Percentiles rank a stretch among this genome's conserved stretches.
Evolutionary conservation across 2,797 vertebrate species (phyloP).

Genomic region (Knipowitschia caucasica): DNA sequence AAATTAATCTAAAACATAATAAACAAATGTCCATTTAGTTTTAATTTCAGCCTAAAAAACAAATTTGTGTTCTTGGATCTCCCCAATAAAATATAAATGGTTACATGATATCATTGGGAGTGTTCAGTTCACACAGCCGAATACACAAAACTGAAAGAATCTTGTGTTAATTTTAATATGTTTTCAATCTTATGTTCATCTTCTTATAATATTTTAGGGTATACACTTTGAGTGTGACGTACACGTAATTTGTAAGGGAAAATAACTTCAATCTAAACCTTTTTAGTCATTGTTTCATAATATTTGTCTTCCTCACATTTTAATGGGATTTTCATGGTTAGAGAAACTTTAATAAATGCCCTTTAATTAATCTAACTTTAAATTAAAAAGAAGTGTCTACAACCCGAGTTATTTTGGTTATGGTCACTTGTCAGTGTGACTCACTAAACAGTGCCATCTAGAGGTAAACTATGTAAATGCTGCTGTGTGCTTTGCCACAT

Average conservation of each 20-base stretch:
- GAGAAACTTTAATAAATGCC: too few relatives aligned
- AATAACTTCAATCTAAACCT: too few relatives aligned
- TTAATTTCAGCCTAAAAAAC: not conserved
- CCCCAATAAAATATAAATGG: slow-evolving; percentile 74
- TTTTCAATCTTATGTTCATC: not conserved
- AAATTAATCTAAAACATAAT: not conserved
- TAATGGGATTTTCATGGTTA: too few relatives aligned
- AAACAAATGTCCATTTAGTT: not conserved
- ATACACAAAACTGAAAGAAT: not conserved
- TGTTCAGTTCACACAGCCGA: slow-evolving; percentile 36
- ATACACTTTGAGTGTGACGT: too few relatives aligned
- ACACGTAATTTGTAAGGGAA: too few relatives aligned
- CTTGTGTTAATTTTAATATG: not conserved
- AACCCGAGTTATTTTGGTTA: not conserved
- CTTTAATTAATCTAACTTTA: too few relatives aligned
- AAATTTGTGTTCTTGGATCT: slow-evolving; percentile 52
- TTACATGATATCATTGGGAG: slow-evolving; percentile 60
- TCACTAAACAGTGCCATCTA: slow-evolving; percentile 58
- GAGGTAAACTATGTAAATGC: slow-evolving; percentile 31
- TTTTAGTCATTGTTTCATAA: too few relatives aligned
- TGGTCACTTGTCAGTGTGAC: slow-evolving; percentile 7
- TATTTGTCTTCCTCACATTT: too few relatives aligned
- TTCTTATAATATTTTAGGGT: too few relatives aligned
- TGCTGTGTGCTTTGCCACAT: too few relatives aligned
- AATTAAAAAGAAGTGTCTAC: not conserved